Evolutionary conservation across 2,797 vertebrate species (phyloP).

Genomic region (Ataeniobius toweri): DNA sequence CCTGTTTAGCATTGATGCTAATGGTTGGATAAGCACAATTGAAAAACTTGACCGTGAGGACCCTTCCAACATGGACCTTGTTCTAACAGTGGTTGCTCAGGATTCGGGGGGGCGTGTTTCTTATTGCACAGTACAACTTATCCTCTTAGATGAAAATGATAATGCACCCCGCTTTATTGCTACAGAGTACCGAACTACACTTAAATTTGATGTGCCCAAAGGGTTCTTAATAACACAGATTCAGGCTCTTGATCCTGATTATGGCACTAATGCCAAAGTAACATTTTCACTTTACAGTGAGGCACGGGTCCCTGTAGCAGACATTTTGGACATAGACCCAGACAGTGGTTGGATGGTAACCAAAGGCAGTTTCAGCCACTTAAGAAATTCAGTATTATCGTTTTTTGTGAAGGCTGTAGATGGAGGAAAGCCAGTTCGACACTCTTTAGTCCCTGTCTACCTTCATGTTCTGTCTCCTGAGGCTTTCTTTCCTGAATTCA

Average conservation of each 20-base stretch:
- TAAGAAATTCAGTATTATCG: slow-evolving; percentile 90
- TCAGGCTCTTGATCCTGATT: slow-evolving; percentile 90
- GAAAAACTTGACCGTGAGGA: slow-evolving; percentile 93
- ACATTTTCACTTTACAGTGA: slow-evolving; percentile 95
- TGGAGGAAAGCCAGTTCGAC: slow-evolving; percentile 88
- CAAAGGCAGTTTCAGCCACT: slow-evolving; percentile 90
- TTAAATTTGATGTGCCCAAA: slow-evolving; percentile 89
- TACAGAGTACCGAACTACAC: slow-evolving; percentile 89
- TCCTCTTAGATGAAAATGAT: slow-evolving; percentile 94
- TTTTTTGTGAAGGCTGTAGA: slow-evolving; percentile 98
- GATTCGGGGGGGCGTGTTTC: slow-evolving; percentile 90
- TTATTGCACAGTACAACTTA: slow-evolving; percentile 87
- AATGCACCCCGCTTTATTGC: slow-evolving; percentile 88
- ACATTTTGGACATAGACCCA: slow-evolving; percentile 95
- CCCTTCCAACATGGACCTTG: slow-evolving; percentile 82
- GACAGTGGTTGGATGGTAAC: slow-evolving; percentile 99
- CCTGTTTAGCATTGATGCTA: slow-evolving; percentile 88
- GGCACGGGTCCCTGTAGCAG: slow-evolving; percentile 87
- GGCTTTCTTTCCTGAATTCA: slow-evolving; percentile 86
- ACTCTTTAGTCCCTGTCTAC: slow-evolving; percentile 93
- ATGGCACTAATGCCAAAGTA: slow-evolving; percentile 89
- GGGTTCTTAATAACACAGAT: slow-evolving; percentile 93
- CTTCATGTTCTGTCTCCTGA: slow-evolving; percentile 92
- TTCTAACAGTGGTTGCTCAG: slow-evolving; percentile 86
- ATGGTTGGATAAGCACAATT: slow-evolving; percentile 88